Evolutionary conservation across 2,113 vertebrate species (phyloP), one percentile per base, ranked within the genome.

Genomic region (Stegostoma tigrinum): DNA sequence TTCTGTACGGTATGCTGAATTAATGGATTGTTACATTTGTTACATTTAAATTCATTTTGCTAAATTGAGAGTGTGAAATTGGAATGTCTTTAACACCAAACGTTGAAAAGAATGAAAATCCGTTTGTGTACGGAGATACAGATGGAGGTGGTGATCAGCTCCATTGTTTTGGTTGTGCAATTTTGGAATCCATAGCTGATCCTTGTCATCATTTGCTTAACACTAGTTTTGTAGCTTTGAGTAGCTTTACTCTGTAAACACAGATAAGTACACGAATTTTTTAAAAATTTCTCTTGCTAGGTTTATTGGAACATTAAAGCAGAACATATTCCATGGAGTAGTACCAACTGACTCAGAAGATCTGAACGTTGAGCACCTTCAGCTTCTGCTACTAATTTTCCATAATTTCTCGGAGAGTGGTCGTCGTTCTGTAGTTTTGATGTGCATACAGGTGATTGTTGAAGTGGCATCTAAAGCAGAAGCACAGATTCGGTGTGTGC

Each of bases 321-420:
- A 99, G 96, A 98, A 98, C 0, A 98, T 98, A 6, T 96, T 99
- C 95, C 99, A 99, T 96, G 98, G 98, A 0, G 96, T 97, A 72
- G 97, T 98, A 86, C 98, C 98, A 3, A 97, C 96, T 12, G 99
- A 99, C 96, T 97, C 97, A 0, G 99, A 99, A 94, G 99, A 99
- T 95, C 97, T 99, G 94, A 99, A 99, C 0, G 98, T 99, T 2
- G 99, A 99, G 95, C 99, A 99, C 96, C 98, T 99, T 68, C 99
- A 99, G 96, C 98, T 99, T 70, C 97, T 99, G n/a, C 97, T 99
- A 52, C 98, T 99, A 38, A 98, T 99, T 96, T 99, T 99, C 97
- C 99, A 99, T 97, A 99, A 98, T 96, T 97, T 99, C 97, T 99
- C 99, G 0, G 99, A 99, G 97, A 97, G 98, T 0, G 99, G 99